A percentile compares a stretch with the other conserved stretches of the same genome.
phyloP scores from a whole-genome alignment of 2,113 vertebrate species.

The Corythornis cristatus region DNA sequence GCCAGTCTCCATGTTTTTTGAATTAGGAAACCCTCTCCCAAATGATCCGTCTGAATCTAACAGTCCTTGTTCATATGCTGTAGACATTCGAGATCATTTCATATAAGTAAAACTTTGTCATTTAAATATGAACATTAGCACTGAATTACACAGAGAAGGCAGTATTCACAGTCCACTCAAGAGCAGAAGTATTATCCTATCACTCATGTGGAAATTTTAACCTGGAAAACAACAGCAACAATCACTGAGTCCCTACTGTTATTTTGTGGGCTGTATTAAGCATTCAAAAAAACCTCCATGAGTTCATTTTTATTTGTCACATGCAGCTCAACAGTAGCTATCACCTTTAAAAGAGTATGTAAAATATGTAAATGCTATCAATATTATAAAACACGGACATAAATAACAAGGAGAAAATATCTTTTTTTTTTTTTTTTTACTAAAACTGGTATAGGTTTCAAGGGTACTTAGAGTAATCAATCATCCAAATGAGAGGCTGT shows the following conservation, averaged over 20 bases:
- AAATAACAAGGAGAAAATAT: not conserved
- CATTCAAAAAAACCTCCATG: not conserved
- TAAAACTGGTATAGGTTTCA: not conserved
- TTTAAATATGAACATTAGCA: conserved; percentile 54
- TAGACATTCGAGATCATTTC: conserved; percentile 42
- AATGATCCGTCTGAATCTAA: conserved; percentile 28
- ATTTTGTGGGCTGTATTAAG: not conserved
- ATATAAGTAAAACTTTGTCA: conserved; percentile 50
- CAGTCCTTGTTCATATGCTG: not conserved
- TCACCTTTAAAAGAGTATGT: not conserved
- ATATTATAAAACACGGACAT: not conserved
- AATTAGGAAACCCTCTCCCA: conserved; percentile 55
- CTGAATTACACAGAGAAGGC: conserved; percentile 16
- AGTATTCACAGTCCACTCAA: not conserved
- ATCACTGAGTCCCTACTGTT: not conserved
- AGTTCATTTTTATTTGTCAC: not conserved
- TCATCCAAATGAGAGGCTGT: not conserved
- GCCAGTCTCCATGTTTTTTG: conserved; percentile 47
- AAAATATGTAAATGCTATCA: not conserved
- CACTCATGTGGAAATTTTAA: conserved; percentile 53
- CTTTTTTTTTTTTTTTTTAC: not conserved
- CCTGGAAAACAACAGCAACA: not conserved
- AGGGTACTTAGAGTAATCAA: not conserved
- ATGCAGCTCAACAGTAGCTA: not conserved
- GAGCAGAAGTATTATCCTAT: conserved; percentile 33